Percentiles rank a stretch among this genome's conserved stretches.
These are phyloP conservation scores for Callimorpha dominula DNA, from an alignment of 2,888 invertebrate genomes.

Conservation along the genomic window DNA sequence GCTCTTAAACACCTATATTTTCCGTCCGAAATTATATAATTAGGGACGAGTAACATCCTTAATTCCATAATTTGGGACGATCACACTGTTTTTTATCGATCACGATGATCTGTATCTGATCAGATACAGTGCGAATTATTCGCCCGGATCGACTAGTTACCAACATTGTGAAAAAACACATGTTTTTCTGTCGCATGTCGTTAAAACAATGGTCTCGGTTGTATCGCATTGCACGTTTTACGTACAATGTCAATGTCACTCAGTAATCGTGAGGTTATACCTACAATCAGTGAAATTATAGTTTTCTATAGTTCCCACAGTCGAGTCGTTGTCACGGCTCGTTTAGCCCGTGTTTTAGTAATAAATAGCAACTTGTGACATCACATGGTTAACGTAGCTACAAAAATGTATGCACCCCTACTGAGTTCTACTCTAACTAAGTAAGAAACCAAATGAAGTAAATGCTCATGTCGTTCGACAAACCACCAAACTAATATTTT, in stretches of 20 bases:
- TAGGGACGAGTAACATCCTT: neutral
- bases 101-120: neutral
- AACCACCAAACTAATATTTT: no score
- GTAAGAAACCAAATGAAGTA: no score
- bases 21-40: neutral
- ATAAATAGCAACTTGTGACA: constrained; percentile 26
- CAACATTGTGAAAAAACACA: neutral
- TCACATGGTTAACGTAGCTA: constrained; percentile 13
- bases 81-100: neutral
- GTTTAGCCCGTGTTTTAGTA: constrained; percentile 30
- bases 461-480: no score
- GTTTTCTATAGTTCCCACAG: constrained; percentile 50
- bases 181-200: neutral
- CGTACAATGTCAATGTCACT: constrained; percentile 58
- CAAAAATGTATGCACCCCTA: neutral
- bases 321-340: constrained; percentile 44
- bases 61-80: neutral
- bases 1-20: neutral
- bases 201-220: constrained; percentile 5
- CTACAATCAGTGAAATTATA: constrained; percentile 67
- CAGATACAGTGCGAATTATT: neutral
- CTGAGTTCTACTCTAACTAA: no score
- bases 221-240: constrained; percentile 5
- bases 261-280: constrained; percentile 54
- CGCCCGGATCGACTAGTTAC: neutral